Base-by-base conservation (phyloP, 2,113 vertebrate species). In the Myocastor coypus region DNA sequence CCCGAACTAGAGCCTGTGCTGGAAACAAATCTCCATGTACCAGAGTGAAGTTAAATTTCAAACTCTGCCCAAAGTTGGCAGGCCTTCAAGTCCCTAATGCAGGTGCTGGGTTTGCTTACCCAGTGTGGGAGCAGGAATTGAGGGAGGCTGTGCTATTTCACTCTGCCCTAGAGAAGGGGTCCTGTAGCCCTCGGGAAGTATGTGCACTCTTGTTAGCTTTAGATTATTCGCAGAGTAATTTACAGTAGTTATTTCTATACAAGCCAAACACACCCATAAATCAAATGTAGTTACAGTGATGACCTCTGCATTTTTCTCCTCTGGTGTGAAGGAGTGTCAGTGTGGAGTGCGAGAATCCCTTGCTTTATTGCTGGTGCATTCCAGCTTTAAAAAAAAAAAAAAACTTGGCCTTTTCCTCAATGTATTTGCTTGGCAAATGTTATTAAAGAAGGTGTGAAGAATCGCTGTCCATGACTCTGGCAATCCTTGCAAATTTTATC, bases 191-290 rank as follows among this genome's bases (percentile, higher is more conserved):
- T 55, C 57, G 55, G 42, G 42, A 86, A 91, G 96, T 77, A 3
- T 5, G 66, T 63, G 30, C 30, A 83, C 92, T 96, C 42, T 92
- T 94, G 37, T 83, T 87, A 52, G 94, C 77, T 96, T 87, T 90
- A 95, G 55, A 87, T 96, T 94, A 78, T 77, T 83, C 59, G 89
- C 40, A 78, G 69, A 95, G 71, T 78, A 93, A 97, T 94, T 96
- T 95, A 89, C 50, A 57, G 66, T 40, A 87, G 92, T 94, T 96
- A 93, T 82, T 95, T 95, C 94, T 96, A 87, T 55, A 93, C 50
- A 52, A 78, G 71, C 46, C 42, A 87, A 97, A 93, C 78, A 19
- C 77, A 93, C 61, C 16, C 89, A 97, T 97, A 96, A 94, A 90
- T 97, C 89, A 96, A 71, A 91, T 17, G 89, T 17, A 91, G 14